Base-by-base conservation (phyloP, 2,888 invertebrate species). In the Iselma pallidipennis region DNA sequence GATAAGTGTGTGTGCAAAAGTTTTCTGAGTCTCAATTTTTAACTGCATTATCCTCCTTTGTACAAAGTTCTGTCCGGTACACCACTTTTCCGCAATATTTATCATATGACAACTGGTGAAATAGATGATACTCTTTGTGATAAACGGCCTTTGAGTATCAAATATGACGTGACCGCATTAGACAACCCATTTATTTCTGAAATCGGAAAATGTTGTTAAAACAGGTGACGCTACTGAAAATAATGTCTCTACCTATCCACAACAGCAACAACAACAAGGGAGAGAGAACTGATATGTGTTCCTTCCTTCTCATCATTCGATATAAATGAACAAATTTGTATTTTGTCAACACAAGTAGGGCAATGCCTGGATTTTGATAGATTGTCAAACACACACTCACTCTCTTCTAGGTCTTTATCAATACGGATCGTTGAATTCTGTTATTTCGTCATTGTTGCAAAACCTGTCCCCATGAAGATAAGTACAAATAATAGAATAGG, bases 181-280 rank as follows among this genome's bases (percentile, higher is more conserved):
- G 65, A 61, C 63, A 61, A 63, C 45, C 56, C 55, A 63, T 67
- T 67, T 67, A 65, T 65, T 65, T 58, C 51, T 14, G 29, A 51
- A 65, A 59, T 63, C 61, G 63, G 59, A 65, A 65, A 63, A 59
- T 52, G 59, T 58, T 61, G 65, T 63, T 65, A 58, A 65, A 62
- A 65, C 67, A 61, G 50, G 63, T 63, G 65, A 61, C 1, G 14
- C 33, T 33, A 14, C 4, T 4, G 5, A 4, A 14, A 29, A 29
- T 12, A 4, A 12, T 12, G 12, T n/a, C n/a, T n/a, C n/a, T n/a
- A n/a, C n/a, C n/a, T n/a, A n/a, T n/a, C n/a, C n/a, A n/a, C n/a
- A n/a, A n/a, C n/a, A n/a, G n/a, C n/a, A n/a, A n/a, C n/a, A n/a
- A n/a, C n/a, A n/a, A n/a, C n/a, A n/a, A n/a, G n/a, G n/a, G n/a